Evolutionary conservation across 1,140 invertebrate genomes (phyloP), one percentile per base, ranked within the genome.

Genomic region (Elysia chlorotica): DNA sequence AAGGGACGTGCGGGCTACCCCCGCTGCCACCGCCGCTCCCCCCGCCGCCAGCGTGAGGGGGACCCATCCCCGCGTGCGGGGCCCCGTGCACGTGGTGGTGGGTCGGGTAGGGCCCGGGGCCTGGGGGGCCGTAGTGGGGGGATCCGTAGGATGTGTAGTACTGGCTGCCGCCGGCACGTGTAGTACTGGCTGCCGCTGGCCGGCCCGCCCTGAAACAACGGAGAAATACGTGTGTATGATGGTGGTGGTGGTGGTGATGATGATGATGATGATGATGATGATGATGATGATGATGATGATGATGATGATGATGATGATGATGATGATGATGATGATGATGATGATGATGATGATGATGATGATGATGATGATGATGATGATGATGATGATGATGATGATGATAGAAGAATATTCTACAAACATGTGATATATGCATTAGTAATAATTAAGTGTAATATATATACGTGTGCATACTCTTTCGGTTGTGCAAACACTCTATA

Each of bases 191-290:
- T n/a, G 59, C 77, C 77, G 63, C 77, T 83, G 74, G 82, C 83
- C 75, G 85, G 85, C 73, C 84, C 83, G 25, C 83, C 85, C 85
- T 86, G 80, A 5, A 65, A 63, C 21, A 35, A 59, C 23, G 61
- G 1, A 61, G 31, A 41, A 41, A 37, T 6, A 63, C 38, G 53
- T 21, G 2, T 3, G 31, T 28, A 54, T 30, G 57, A 61, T 30
- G 25, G 25, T 61, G 57, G 28, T 61, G 57, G 28, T 61, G 28
- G 25, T 61, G 57, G 25, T 61, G 57, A 61, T 61, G 57, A 61
- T 61, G 57, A 25, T 61, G 57, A 61, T 30, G 57, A 61, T 30
- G 57, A 61, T 30, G 57, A 25, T 30, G 57, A 61, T 25, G 57
- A 61, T 30, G 57, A 61, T 30, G 41, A 69, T 57, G 41, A 69